Evolutionary conservation across 2,888 invertebrate genomes (phyloP), one percentile per base, ranked within the genome.

Genomic region (Gasteruption jaculator): DNA sequence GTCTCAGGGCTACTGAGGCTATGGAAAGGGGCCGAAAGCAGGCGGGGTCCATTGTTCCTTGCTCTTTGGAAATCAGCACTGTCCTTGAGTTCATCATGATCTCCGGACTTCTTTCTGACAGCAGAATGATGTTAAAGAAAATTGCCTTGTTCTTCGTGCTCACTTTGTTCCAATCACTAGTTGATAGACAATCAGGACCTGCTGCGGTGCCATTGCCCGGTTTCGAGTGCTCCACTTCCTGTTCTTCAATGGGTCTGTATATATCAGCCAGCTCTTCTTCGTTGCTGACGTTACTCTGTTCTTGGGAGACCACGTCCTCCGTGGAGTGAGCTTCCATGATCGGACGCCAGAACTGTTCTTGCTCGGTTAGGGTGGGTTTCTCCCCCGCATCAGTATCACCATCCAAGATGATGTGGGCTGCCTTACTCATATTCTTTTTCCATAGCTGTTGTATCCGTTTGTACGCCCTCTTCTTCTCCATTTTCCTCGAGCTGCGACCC

Each of bases 61-160:
- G 11, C n/a, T 33, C 38, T 22, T 48, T 45, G 2, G 41, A 42
- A 15, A 45, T 30, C 20, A 45, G 41, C 8, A 43, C 22, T 5
- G 45, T 49, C n/a, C 44, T 32, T 4, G 33, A 20, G n/a, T 12
- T 31, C 2, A 38, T 15, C 61, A 65, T 60, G 59, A 65, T 58
- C 61, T 12, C 10, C 5, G 41, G 37, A 7, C 45, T 34, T 4
- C n/a, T 3, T 1, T 43, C 42, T 3, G 7, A 10, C 4, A 7
- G 6, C 33, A 44, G 7, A 7, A 42, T 21, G 3, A 46, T 18
- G 26, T 42, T 41, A 21, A 19, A 42, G 1, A 38, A 11, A 4
- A 46, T 12, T 0, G 38, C 41, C 8, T n/a, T 19, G 20, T 1
- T 38, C 15, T 1, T 1, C 5, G 6, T 10, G 3, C 54, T 48